These are phyloP conservation scores for Saccostrea echinata DNA, from an alignment of 1,140 invertebrate species.

Conservation along the genomic window DNA sequence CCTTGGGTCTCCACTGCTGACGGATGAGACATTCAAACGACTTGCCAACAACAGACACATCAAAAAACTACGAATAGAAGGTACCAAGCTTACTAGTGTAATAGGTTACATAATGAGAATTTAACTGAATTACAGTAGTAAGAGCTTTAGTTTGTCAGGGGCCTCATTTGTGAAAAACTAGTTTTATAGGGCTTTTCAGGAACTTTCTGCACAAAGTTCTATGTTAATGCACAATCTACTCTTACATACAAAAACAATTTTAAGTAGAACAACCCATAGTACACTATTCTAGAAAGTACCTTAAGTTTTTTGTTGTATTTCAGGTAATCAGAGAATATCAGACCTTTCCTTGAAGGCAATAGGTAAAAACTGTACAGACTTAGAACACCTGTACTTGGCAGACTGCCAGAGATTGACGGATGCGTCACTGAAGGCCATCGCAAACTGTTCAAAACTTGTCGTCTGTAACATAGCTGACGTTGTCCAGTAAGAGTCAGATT, in stretches of 20 bases:
- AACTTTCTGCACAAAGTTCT: no score
- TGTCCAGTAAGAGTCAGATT: constrained; percentile 71
- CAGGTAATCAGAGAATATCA: constrained; percentile 78
- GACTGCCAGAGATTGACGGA: constrained; percentile 79
- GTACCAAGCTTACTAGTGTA: constrained; percentile 57
- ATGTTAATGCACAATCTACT: no score
- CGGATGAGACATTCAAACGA: constrained; percentile 77
- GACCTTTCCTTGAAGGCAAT: constrained; percentile 74
- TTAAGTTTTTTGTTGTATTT: background rate
- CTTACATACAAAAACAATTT: no score
- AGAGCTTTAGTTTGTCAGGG: no score
- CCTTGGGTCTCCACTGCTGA: constrained; percentile 77
- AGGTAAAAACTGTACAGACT: constrained; percentile 71
- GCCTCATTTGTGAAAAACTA: no score
- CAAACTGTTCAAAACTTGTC: constrained; percentile 71
- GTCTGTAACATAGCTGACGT: constrained; percentile 80
- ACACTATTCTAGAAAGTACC: no score
- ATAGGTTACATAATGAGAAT: no score
- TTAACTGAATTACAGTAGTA: no score
- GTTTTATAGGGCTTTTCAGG: no score
- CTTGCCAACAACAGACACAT: constrained; percentile 73
- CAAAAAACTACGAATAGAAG: constrained; percentile 76
- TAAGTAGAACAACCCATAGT: no score
- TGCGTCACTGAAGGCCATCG: constrained; percentile 73
- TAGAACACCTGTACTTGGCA: constrained; percentile 77